A percentile compares a stretch with the other conserved stretches of the same genome.
Conservation (phyloP, 2,888 invertebrate genomes). For the Dasysyrphus albostriatus region DNA sequence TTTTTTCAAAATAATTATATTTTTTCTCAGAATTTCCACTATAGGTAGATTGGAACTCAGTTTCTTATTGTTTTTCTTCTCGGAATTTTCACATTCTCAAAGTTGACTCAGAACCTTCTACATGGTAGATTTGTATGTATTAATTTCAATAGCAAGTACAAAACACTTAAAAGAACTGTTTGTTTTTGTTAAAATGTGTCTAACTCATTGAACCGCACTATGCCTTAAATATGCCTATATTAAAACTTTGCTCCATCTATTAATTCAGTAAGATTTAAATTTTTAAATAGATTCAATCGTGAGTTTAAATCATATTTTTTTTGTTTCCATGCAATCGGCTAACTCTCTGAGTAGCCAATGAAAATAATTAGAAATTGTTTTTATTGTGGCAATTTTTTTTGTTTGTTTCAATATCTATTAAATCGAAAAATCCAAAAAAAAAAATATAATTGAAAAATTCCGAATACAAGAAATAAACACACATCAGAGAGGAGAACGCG, state of each 20-base stretch:
- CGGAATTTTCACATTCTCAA: no score
- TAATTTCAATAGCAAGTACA: no score
- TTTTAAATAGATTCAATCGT: slow-evolving; percentile 1
- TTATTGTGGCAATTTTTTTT: not conserved
- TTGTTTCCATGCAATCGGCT: not conserved
- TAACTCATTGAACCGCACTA: not conserved
- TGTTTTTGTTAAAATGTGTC: not conserved
- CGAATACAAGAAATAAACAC: slow-evolving; percentile 10
- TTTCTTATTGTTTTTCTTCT: no score
- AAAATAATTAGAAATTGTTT: not conserved
- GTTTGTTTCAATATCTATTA: not conserved
- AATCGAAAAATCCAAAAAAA: not conserved
- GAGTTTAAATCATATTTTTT: slow-evolving; percentile 11
- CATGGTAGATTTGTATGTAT: no score
- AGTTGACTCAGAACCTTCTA: no score
- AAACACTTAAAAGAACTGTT: no score
- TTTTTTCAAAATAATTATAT: no score
- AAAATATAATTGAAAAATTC: slow-evolving; percentile 12
- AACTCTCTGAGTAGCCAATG: no score
- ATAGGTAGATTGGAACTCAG: no score
- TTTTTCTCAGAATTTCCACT: no score
- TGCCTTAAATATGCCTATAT: not conserved
- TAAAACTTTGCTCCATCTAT: not conserved
- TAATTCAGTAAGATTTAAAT: slow-evolving; percentile 16
- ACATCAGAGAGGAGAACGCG: slow-evolving; percentile 12